Base-by-base conservation (phyloP, 2,888 invertebrate species). In the Mythimna albipuncta region DNA sequence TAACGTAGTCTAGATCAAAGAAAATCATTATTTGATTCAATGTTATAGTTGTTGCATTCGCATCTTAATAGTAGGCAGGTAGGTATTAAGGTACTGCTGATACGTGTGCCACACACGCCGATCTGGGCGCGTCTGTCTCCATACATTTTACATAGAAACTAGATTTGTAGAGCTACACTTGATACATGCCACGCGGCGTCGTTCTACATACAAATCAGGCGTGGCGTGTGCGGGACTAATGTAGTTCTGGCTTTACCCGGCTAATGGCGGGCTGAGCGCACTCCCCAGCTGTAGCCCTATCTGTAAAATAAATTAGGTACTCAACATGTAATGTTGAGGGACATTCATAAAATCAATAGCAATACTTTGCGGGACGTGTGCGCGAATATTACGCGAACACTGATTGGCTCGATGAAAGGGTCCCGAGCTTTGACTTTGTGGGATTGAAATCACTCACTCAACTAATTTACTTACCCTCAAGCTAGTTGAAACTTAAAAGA, bases 271-370 rank as follows among this genome's bases (percentile, higher is more conserved):
- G 47, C 69, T 13, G 44, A 44, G 57, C 54, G 50, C 50, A 77
- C 19, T 21, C 35, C 58, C 71, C 54, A 38, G 44, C 58, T 50
- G 64, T 52, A 55, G 52, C 52, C 44, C 47, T 72, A 61, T 72
- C 75, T 72, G 41, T 69, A 41, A 64, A 69, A 61, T 67, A 35
- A 67, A 58, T 72, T 68, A 26, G 16, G 16, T 11, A 64, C 47
- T 26, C 26, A 26, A 26, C 26, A 26, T 26, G 26, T 26, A 26
- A 71, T 79, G 66, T 63, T 64, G 62, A 69, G 73, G 66, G 64
- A 72, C 72, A 81, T 81, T 73, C 63, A 75, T 79, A 79, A 81
- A 83, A 85, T 85, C 85, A 78, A 85, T 85, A 82, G 32, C 44
- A 74, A 59, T 67, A 65, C 64, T 63, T 59, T 63, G 64, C 71